Evolutionary conservation across 2,888 invertebrate genomes (phyloP).

Genomic region (Eurois occulta): DNA sequence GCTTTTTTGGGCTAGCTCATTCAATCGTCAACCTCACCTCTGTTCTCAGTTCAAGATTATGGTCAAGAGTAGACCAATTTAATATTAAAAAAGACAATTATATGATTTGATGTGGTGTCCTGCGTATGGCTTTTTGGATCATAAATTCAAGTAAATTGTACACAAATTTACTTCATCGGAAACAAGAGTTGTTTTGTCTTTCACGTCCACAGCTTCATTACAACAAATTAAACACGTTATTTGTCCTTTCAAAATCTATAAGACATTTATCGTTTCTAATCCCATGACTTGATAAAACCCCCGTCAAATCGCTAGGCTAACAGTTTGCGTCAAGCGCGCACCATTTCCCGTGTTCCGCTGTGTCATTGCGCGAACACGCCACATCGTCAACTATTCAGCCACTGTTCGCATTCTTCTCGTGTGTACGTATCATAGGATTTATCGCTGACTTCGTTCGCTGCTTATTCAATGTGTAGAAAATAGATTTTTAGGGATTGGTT

Average conservation of each 20-base stretch:
- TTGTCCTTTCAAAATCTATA: background rate
- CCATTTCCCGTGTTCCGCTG: constrained; percentile 72
- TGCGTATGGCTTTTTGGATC: background rate
- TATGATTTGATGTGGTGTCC: background rate
- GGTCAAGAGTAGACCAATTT: too few species aligned
- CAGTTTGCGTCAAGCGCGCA: constrained; percentile 56
- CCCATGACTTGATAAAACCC: constrained; percentile 1
- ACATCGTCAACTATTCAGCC: constrained; percentile 68
- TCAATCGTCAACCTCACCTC: too few species aligned
- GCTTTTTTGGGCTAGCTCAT: too few species aligned
- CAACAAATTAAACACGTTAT: background rate
- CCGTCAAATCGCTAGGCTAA: constrained; percentile 43
- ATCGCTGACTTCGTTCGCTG: constrained; percentile 45
- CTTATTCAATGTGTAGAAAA: constrained; percentile 51
- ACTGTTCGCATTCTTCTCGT: constrained; percentile 62
- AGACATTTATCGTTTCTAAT: background rate
- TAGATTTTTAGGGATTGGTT: constrained; percentile 38
- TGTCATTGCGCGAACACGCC: constrained; percentile 71
- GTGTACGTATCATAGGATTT: constrained; percentile 60
- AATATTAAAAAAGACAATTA: background rate
- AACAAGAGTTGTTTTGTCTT: background rate
- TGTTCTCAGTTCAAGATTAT: too few species aligned
- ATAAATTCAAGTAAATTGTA: too few species aligned
- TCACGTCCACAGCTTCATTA: background rate
- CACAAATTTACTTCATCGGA: background rate